Percentiles rank a stretch among this genome's conserved stretches.
Conservation (phyloP, 2,888 invertebrate species). For the Steinernema hermaphroditum region DNA sequence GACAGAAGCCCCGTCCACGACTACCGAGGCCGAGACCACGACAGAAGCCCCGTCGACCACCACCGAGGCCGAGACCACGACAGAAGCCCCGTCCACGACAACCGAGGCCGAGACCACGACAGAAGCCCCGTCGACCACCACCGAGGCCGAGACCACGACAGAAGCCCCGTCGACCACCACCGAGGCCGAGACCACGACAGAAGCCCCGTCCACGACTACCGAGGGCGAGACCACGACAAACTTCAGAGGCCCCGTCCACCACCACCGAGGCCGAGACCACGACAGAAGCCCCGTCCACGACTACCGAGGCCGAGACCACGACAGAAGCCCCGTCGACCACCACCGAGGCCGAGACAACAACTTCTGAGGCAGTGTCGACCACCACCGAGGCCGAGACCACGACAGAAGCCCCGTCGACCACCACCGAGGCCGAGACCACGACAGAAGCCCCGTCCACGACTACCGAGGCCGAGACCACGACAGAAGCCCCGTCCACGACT, state of each 20-base stretch:
- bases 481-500: not conserved
- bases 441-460: not conserved
- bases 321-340: not conserved
- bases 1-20: not conserved
- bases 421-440: not conserved
- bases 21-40: not conserved
- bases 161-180: not conserved
- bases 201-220: not conserved
- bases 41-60: too few relatives aligned
- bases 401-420: not conserved
- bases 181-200: not conserved
- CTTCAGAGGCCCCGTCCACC: too few relatives aligned
- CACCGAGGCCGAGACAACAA: not conserved
- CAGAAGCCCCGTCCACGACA: not conserved
- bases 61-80: not conserved
- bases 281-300: not conserved
- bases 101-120: not conserved
- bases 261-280: not conserved
- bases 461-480: not conserved
- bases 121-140: not conserved
- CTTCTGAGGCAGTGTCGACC: not conserved
- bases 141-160: not conserved
- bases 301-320: not conserved
- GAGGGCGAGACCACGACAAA: too few relatives aligned
- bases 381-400: not conserved